These are phyloP conservation scores for Nasonovia ribisnigri DNA, from an alignment of 2,888 invertebrate genomes.

Conservation along the genomic window DNA sequence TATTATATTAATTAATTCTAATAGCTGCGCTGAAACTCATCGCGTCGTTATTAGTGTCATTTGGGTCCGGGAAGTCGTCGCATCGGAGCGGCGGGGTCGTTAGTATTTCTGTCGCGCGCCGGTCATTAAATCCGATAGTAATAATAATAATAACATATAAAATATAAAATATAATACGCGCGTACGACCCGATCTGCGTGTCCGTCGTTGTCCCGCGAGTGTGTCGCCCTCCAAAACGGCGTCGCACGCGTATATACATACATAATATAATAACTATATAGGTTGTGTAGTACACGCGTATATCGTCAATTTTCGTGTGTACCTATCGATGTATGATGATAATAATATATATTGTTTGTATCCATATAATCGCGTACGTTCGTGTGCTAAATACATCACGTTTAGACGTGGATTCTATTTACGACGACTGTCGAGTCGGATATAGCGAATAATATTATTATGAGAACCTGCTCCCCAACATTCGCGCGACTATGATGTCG, in stretches of 20 bases:
- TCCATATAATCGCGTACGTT: neutral
- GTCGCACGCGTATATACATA: neutral
- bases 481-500: neutral
- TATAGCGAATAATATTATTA: neutral
- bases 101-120: constrained; percentile 40
- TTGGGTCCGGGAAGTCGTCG: neutral
- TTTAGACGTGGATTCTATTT: neutral
- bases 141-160: neutral
- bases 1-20: neutral
- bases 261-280: neutral
- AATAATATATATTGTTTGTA: neutral
- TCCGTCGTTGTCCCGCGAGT: neutral
- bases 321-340: neutral
- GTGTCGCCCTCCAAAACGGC: neutral
- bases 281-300: neutral
- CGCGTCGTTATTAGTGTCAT: constrained; percentile 3
- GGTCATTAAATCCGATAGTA: constrained; percentile 44
- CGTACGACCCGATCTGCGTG: neutral
- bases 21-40: neutral
- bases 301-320: neutral
- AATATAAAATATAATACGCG: neutral
- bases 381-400: constrained; percentile 7
- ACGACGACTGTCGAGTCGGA: neutral
- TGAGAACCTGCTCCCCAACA: neutral
- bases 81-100: neutral